phyloP scores from a whole-genome alignment of 2,888 invertebrate species.

The Ectemnius lituratus region DNA sequence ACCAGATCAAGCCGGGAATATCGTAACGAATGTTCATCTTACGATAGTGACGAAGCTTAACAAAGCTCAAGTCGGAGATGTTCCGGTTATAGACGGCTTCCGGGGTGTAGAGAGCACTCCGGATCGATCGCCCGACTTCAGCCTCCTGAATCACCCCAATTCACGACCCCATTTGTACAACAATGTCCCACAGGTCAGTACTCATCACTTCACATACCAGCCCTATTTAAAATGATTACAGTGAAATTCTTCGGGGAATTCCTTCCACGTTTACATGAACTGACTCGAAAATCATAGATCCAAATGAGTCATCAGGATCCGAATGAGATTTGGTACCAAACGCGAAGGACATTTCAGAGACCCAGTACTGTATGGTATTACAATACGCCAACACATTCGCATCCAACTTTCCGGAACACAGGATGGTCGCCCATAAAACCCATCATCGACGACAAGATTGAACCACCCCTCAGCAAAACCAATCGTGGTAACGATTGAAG shows the following conservation, averaged over 20 bases:
- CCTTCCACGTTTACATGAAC: not conserved
- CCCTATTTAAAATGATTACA: too few species aligned
- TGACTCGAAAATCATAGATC: slow-evolving; percentile 34
- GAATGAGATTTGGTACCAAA: slow-evolving; percentile 44
- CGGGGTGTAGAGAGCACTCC: slow-evolving; percentile 47
- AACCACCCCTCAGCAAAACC: slow-evolving; percentile 61
- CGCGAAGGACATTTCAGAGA: slow-evolving; percentile 44
- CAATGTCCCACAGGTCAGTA: slow-evolving; percentile 62
- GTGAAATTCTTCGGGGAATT: not conserved
- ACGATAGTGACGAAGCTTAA: slow-evolving; percentile 57
- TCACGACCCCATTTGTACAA: slow-evolving; percentile 35
- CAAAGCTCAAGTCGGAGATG: slow-evolving; percentile 45
- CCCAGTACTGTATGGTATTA: slow-evolving; percentile 45
- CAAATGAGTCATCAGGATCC: slow-evolving; percentile 47
- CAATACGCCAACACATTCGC: slow-evolving; percentile 22
- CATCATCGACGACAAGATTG: slow-evolving; percentile 65
- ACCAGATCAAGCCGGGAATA: slow-evolving; percentile 53
- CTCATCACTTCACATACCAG: too few species aligned
- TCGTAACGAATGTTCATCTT: slow-evolving; percentile 61
- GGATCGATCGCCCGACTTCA: slow-evolving; percentile 26
- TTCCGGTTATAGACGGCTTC: slow-evolving; percentile 65
- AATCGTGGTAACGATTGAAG: slow-evolving; percentile 26
- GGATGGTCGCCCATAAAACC: slow-evolving; percentile 30
- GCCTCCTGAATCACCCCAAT: slow-evolving; percentile 22
- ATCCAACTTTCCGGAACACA: slow-evolving; percentile 27